phyloP scores from a whole-genome alignment of 2,888 invertebrate species.

The Nyleta sp. region DNA sequence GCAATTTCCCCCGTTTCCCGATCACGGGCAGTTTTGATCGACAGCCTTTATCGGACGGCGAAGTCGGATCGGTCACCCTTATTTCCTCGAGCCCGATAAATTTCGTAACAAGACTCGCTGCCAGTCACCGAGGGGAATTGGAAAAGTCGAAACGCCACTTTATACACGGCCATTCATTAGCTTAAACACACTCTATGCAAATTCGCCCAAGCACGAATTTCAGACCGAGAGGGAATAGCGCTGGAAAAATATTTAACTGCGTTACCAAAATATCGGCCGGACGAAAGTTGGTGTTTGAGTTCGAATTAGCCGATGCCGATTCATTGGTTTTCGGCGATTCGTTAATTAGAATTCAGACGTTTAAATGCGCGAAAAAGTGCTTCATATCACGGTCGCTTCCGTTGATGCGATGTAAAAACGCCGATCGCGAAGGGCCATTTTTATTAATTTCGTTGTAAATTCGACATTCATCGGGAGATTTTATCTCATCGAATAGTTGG shows the following conservation, averaged over 20 bases:
- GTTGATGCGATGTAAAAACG: neutral
- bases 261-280: neutral
- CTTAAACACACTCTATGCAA: slow-evolving; percentile 23
- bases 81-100: slow-evolving; percentile 24
- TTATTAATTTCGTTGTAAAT: slow-evolving; percentile 12
- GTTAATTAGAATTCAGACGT: neutral
- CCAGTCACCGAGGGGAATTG: slow-evolving; percentile 5
- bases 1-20: slow-evolving; percentile 20
- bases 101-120: slow-evolving; percentile 15
- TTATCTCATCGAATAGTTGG: slow-evolving; percentile 9
- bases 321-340: neutral
- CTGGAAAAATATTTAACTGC: slow-evolving; percentile 18
- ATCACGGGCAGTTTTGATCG: slow-evolving; percentile 17
- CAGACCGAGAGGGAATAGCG: neutral
- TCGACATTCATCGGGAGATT: neutral
- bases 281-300: neutral
- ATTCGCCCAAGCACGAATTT: slow-evolving; percentile 11
- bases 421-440: neutral
- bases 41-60: slow-evolving; percentile 25
- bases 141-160: slow-evolving; percentile 12
- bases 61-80: slow-evolving; percentile 1
- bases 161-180: slow-evolving; percentile 17
- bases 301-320: neutral
- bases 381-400: neutral
- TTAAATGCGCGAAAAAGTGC: neutral